Base-by-base conservation (phyloP, 2,113 vertebrate genomes). In the Spea multiplicata region DNA sequence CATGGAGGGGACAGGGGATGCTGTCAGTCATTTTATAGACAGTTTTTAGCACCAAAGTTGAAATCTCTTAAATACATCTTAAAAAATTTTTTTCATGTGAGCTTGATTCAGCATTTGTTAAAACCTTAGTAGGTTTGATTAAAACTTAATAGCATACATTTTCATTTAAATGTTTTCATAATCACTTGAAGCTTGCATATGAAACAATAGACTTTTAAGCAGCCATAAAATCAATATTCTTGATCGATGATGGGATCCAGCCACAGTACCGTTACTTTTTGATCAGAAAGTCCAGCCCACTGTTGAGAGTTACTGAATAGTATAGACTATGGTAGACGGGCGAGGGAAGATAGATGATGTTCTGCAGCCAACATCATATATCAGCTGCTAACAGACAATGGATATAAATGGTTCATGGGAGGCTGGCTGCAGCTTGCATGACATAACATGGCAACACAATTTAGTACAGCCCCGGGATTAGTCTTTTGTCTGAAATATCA, bases 291-390 rank as follows among this genome's bases (percentile, higher is more conserved):
- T 59, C 48, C 71, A 66, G 55, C 52, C 61, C 59, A 59, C 66
- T 78, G 68, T 81, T 75, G 59, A 69, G 57, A 75, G 45, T 55
- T 68, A 49, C 69, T 72, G 61, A 66, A 78, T 74, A 44, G 71
- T n/a, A 64, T 48, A 47, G 44, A 71, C 50, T 14, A 66, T 62
- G 44, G 44, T 75, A 83, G 65, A 71, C 73, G 57, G 4, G 14
- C 69, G 49, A 69, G 52, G 8, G 67, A 83, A 81, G 80, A 83
- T 50, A 71, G 80, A 83, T 83, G 75, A 81, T 66, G 55, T 81
- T 66, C 65, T 81, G 53, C 57, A 66, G 61, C 80, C 67, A 47
- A 81, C 68, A 81, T 75, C 72, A 81, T 83, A 81, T 74, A 72
- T 83, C 80, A 75, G 74, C 50, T 59, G 47, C 75, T 53, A 61